A percentile compares a stretch with the other conserved stretches of the same genome.
Conservation (phyloP, 2,113 vertebrate species). For the Procapra przewalskii region DNA sequence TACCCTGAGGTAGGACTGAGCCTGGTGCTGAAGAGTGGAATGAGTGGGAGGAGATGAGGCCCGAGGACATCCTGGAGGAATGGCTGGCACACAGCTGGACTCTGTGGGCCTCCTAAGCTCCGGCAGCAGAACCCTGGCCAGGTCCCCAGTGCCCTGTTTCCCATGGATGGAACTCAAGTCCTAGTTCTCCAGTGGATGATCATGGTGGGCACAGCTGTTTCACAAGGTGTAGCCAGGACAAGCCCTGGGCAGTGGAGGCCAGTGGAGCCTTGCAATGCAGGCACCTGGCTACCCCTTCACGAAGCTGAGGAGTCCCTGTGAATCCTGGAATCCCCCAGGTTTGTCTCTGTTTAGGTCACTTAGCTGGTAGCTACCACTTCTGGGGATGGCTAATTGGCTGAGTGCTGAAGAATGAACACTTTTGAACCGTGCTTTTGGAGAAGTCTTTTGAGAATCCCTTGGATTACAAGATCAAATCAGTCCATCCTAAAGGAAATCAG, state of each 20-base stretch:
- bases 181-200: background rate
- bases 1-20: background rate
- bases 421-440: background rate
- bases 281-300: background rate
- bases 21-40: background rate
- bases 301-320: background rate
- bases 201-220: background rate
- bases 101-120: rapidly evolving
- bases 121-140: background rate
- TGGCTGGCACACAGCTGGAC: background rate
- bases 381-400: background rate
- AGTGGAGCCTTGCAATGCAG: background rate
- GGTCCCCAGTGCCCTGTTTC: background rate
- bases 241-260: background rate
- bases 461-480: background rate
- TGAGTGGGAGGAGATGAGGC: background rate
- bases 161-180: background rate
- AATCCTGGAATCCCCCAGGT: background rate
- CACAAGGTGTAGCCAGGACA: background rate
- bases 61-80: background rate
- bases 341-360: background rate
- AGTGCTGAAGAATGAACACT: background rate
- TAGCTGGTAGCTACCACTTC: background rate
- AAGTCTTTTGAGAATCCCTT: background rate
- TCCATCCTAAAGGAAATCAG: background rate